These are phyloP conservation scores for Drosophila kambysellisi DNA, from an alignment of 2,888 invertebrate species.

Conservation along the genomic window DNA sequence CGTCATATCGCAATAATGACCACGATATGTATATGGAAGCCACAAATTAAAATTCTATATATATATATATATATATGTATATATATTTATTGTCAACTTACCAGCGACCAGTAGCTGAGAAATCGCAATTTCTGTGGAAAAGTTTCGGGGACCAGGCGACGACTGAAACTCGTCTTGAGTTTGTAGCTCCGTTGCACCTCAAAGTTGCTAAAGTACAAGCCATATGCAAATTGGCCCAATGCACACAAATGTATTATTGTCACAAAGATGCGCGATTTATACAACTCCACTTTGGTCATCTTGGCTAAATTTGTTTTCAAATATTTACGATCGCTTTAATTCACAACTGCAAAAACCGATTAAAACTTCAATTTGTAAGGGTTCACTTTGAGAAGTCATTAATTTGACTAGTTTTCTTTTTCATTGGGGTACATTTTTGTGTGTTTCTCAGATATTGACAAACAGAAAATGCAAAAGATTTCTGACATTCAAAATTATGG, in stretches of 20 bases:
- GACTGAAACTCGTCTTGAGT: slow-evolving; percentile 68
- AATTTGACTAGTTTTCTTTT: background rate
- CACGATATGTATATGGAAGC: slow-evolving; percentile 20
- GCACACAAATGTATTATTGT: slow-evolving; percentile 84
- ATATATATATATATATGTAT: background rate
- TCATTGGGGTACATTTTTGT: background rate
- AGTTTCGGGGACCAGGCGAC: slow-evolving; percentile 83
- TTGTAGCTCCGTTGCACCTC: slow-evolving; percentile 82
- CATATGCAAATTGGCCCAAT: slow-evolving; percentile 83
- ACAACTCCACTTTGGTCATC: slow-evolving; percentile 85
- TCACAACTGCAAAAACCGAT: slow-evolving; percentile 14
- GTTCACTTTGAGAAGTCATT: background rate
- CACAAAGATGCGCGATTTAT: slow-evolving; percentile 84
- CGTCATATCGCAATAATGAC: slow-evolving; percentile 56
- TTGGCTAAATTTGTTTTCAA: slow-evolving; percentile 41
- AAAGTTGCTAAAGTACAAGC: slow-evolving; percentile 86
- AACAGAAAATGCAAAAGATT: background rate
- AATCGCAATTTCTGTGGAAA: slow-evolving; percentile 84
- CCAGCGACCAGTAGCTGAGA: slow-evolving; percentile 86
- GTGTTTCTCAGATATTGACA: background rate
- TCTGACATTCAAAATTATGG: background rate
- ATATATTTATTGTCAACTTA: slow-evolving; percentile 79
- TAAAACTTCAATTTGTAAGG: slow-evolving; percentile 26
- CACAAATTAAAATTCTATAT: background rate
- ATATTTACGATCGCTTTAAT: background rate